phyloP scores from a whole-genome alignment of 2,113 vertebrate genomes.

The Aptenodytes forsteri region DNA sequence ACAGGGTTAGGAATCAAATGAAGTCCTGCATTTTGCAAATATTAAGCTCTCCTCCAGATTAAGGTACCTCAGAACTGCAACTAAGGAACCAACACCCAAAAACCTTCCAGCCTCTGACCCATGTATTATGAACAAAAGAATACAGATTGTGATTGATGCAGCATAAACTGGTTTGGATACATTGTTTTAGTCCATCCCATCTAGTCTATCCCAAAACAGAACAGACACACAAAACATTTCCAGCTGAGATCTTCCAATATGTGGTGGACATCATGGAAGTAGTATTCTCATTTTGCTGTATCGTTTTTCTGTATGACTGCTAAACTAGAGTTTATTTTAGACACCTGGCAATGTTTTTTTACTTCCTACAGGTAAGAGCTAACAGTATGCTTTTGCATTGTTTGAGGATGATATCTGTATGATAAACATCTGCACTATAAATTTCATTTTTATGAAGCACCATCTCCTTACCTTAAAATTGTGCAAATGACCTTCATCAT shows the following conservation, averaged over 20 bases:
- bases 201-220: neutral
- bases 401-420: neutral
- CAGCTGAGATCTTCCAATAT: neutral
- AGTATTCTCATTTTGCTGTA: neutral
- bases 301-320: neutral
- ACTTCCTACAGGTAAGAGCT: neutral
- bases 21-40: neutral
- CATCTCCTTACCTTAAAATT: neutral
- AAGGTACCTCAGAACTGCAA: neutral
- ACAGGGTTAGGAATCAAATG: neutral
- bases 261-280: neutral
- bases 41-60: neutral
- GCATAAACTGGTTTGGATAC: neutral
- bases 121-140: neutral
- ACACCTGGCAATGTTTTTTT: neutral
- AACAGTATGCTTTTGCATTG: neutral
- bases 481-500: neutral
- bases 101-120: fast-evolving
- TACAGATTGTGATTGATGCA: neutral
- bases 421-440: neutral
- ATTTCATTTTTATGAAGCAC: neutral
- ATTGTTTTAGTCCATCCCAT: neutral
- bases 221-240: neutral
- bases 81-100: neutral
- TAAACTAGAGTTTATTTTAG: neutral